A percentile compares a stretch with the other conserved stretches of the same genome.
Conservation (phyloP, 2,888 invertebrate genomes). For the Pegoplata infirma region DNA sequence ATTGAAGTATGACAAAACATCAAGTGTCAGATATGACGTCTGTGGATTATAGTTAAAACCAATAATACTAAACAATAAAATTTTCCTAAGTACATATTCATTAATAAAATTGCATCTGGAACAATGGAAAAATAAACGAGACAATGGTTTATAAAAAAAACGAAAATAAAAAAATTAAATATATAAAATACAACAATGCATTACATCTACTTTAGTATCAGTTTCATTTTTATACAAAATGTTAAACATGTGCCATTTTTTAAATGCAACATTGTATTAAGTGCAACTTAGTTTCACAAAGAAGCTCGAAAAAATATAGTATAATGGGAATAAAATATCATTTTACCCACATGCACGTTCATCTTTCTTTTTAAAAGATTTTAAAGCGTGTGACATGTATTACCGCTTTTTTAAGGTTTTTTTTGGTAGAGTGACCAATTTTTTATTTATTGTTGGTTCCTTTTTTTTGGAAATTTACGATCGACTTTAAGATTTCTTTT, state of each 20-base stretch:
- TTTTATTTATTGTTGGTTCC: no score
- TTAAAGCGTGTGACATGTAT: slow-evolving; percentile 44
- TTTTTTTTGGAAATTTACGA: no score
- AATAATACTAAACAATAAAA: background rate
- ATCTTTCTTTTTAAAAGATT: slow-evolving; percentile 25
- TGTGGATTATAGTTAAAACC: background rate
- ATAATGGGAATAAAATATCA: slow-evolving; percentile 40
- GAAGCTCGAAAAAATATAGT: no score
- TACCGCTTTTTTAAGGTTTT: background rate
- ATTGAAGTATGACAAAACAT: slow-evolving; percentile 6
- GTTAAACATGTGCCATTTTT: slow-evolving; percentile 2
- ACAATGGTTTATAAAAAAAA: background rate
- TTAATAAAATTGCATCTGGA: slow-evolving; percentile 6
- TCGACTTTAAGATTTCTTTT: no score
- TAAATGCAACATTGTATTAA: slow-evolving; percentile 31
- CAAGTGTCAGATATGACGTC: slow-evolving; percentile 19
- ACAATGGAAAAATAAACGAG: background rate
- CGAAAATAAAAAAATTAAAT: background rate
- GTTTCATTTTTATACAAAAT: background rate
- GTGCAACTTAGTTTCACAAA: background rate
- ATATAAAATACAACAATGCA: background rate
- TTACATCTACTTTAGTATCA: background rate
- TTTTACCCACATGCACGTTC: slow-evolving; percentile 36
- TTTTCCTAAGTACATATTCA: slow-evolving; percentile 1
- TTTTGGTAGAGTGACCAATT: background rate